A percentile compares a stretch with the other conserved stretches of the same genome.
These are phyloP conservation scores for Galeruca laticollis DNA, from an alignment of 2,888 invertebrate species.

Conservation along the genomic window DNA sequence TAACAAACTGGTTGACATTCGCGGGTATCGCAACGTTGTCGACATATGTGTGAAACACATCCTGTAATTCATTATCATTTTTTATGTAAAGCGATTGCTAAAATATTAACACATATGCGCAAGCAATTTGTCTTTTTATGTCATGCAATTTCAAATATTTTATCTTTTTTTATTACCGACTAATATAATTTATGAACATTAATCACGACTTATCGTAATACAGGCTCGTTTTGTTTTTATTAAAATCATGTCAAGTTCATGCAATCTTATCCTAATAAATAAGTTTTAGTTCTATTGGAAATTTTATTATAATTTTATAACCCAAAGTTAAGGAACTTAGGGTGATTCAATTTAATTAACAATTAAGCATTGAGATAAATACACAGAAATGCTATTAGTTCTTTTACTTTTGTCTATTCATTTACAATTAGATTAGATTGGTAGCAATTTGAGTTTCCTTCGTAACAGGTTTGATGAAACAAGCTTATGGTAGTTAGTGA, in stretches of 20 bases:
- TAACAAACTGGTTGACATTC: neutral
- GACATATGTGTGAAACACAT: neutral
- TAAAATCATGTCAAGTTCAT: neutral
- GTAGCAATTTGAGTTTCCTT: no score
- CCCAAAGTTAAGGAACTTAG: neutral
- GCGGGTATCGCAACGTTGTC: neutral
- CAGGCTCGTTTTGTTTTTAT: constrained; percentile 4
- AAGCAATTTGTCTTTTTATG: constrained; percentile 14
- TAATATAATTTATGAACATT: constrained; percentile 5
- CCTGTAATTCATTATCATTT: constrained; percentile 6
- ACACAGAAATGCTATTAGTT: no score
- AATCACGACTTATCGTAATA: constrained; percentile 7
- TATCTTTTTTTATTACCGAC: neutral
- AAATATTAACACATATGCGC: constrained; percentile 4
- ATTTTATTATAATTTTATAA: neutral
- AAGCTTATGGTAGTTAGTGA: no score
- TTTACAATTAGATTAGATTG: no score
- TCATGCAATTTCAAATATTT: constrained; percentile 9
- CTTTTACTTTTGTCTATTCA: no score
- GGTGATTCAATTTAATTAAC: neutral
- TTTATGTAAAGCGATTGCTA: neutral
- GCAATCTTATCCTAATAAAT: neutral
- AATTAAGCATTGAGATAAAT: no score
- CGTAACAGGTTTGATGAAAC: no score
- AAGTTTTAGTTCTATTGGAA: neutral